Percentiles rank a stretch among this genome's conserved stretches.
These are phyloP conservation scores for Scomber scombrus DNA, from an alignment of 2,113 vertebrate species.

Conservation along the genomic window DNA sequence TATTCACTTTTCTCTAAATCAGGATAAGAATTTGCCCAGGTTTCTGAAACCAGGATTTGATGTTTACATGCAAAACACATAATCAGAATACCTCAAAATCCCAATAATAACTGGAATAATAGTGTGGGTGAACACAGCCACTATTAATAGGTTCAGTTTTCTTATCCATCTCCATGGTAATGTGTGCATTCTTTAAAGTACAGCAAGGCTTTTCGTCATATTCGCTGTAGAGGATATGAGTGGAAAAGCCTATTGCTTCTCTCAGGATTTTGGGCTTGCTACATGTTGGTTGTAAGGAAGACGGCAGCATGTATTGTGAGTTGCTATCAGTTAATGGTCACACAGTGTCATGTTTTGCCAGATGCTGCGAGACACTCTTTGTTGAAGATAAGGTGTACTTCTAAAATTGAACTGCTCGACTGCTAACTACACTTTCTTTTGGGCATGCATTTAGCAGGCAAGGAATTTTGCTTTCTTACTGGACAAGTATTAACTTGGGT, in stretches of 20 bases:
- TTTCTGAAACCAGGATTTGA: slow-evolving; percentile 5
- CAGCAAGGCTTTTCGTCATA: not conserved
- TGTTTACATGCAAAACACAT: too few species aligned
- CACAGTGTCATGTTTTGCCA: not conserved
- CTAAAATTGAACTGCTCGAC: too few species aligned
- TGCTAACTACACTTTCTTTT: too few species aligned
- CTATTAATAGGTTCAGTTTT: not conserved
- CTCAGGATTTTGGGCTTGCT: not conserved
- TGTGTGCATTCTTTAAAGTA: not conserved
- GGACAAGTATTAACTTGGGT: too few species aligned
- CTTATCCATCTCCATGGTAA: not conserved
- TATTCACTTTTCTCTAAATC: slow-evolving; percentile 5
- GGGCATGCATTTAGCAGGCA: too few species aligned
- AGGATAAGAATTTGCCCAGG: not conserved
- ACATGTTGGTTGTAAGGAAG: not conserved
- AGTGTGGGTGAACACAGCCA: too few species aligned
- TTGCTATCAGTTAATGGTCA: not conserved
- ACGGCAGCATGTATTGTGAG: not conserved
- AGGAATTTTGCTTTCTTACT: too few species aligned
- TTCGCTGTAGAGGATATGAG: not conserved
- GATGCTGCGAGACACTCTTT: too few species aligned
- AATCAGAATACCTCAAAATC: too few species aligned
- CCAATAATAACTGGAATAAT: too few species aligned
- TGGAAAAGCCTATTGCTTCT: not conserved
- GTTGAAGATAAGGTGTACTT: too few species aligned